Evolutionary conservation across 92 coral and sea anemone species (phyloP).

Genomic region (Phenganax stokvisi): DNA sequence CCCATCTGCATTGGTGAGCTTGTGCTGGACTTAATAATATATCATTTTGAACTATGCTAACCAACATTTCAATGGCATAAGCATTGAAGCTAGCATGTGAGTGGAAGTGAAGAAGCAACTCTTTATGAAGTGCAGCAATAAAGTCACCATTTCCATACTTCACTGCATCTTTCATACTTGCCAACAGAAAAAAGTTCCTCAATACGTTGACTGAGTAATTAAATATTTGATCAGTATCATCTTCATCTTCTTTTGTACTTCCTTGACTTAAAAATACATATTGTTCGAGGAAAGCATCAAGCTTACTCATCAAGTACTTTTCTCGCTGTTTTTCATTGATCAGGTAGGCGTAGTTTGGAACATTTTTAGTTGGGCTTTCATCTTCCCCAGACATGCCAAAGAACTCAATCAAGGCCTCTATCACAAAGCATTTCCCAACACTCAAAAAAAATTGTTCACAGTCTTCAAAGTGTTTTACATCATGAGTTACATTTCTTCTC

Average conservation of each 20-base stretch:
- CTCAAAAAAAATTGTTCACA: conserved; percentile 1
- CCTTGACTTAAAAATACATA: conserved; percentile 21
- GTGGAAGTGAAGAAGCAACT: conserved; percentile 28
- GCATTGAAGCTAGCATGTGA: conserved; percentile 34
- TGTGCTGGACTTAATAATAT: conserved; percentile 15
- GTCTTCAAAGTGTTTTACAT: conserved; percentile 15
- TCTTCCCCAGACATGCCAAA: conserved; percentile 24
- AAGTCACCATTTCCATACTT: conserved; percentile 38
- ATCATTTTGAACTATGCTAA: conserved; percentile 32
- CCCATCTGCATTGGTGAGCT: conserved; percentile 41
- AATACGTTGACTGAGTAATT: conserved; percentile 29
- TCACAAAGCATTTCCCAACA: conserved; percentile 15
- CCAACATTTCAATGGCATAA: conserved; percentile 40
- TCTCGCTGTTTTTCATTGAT: conserved; percentile 7
- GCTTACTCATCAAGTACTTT: conserved; percentile 1
- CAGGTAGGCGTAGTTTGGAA: conserved; percentile 26
- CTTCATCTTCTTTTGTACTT: conserved; percentile 22
- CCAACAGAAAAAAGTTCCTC: conserved; percentile 23
- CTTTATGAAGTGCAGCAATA: conserved; percentile 29
- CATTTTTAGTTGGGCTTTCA: conserved; percentile 5
- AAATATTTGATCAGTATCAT: conserved; percentile 21
- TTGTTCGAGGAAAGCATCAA: conserved; percentile 24
- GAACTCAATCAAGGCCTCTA: conserved; percentile 32
- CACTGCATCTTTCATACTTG: conserved; percentile 43
- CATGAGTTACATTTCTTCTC: conserved; percentile 23